Evolutionary conservation across 1,140 invertebrate species (phyloP).

Genomic region (Amphibalanus amphitrite): DNA sequence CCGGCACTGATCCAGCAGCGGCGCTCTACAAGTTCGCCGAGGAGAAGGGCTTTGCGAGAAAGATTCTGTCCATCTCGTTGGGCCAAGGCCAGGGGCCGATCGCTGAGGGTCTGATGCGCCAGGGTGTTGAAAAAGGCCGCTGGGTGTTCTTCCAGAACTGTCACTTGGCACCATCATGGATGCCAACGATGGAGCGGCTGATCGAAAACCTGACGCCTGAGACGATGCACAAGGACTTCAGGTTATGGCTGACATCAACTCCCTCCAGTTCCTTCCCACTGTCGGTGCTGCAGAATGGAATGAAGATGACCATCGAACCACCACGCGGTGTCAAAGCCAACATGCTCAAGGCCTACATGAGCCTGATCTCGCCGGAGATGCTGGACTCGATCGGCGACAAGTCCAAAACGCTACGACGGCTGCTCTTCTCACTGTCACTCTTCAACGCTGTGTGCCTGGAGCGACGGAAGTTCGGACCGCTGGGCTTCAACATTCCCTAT

Average conservation of each 20-base stretch:
- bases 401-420: conserved; percentile 49
- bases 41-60: conserved; percentile 48
- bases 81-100: conserved; percentile 79
- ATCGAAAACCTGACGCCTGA: conserved; percentile 60
- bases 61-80: conserved; percentile 67
- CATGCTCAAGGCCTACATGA: conserved; percentile 53
- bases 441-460: conserved; percentile 86
- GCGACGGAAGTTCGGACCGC: conserved; percentile 69
- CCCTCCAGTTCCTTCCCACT: conserved; percentile 79
- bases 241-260: conserved; percentile 85
- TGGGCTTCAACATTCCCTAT: conserved; percentile 88
- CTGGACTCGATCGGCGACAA: conserved; percentile 8
- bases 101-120: conserved; percentile 68
- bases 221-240: conserved; percentile 66
- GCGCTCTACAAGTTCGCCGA: conserved; percentile 71
- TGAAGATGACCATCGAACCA: conserved; percentile 92
- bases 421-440: conserved; percentile 80
- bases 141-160: conserved; percentile 96
- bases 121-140: conserved; percentile 55
- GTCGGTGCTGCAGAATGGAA: conserved; percentile 71
- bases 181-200: conserved; percentile 66
- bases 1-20: conserved; percentile 78
- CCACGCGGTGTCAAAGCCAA: conserved; percentile 49
- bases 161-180: conserved; percentile 84
- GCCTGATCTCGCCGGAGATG: conserved; percentile 31